These are phyloP conservation scores for Agonopterix subpropinquella DNA, from an alignment of 2,888 invertebrate genomes.

Conservation along the genomic window DNA sequence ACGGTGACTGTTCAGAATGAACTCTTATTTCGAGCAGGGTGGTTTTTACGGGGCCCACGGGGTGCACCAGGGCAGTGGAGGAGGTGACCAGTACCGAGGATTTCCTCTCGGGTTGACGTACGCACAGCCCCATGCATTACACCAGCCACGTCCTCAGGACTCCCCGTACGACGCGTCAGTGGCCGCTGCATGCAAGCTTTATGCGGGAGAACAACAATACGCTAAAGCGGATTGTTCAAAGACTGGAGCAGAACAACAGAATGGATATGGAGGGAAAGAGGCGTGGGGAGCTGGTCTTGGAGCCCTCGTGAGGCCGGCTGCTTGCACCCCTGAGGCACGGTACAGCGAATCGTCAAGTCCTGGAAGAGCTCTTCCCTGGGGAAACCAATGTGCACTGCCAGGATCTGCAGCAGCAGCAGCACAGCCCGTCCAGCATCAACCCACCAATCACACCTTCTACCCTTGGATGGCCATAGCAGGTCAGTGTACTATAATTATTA, in stretches of 20 bases:
- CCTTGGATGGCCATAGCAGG: conserved; percentile 99
- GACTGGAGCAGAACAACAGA: conserved; percentile 77
- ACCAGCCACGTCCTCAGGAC: conserved; percentile 89
- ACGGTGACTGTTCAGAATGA: conserved; percentile 81
- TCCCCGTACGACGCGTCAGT: conserved; percentile 94
- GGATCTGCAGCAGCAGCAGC: conserved; percentile 87
- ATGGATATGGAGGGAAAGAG: conserved; percentile 84
- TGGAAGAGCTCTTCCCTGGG: conserved; percentile 86
- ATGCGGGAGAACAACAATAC: conserved; percentile 81
- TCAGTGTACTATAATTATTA: conserved; percentile 73
- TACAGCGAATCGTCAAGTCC: conserved; percentile 91
- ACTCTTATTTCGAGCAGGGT: conserved; percentile 97
- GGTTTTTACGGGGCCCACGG: conserved; percentile 96
- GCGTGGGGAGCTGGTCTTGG: conserved; percentile 81
- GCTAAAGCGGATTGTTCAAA: conserved; percentile 88
- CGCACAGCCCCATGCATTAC: conserved; percentile 86
- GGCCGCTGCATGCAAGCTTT: conserved; percentile 89
- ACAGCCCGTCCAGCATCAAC: conserved; percentile 92
- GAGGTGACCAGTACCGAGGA: conserved; percentile 89
- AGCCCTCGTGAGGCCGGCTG: conserved; percentile 86
- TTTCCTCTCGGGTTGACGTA: conserved; percentile 93
- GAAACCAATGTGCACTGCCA: conserved; percentile 91
- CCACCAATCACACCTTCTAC: conserved; percentile 95
- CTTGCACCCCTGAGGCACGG: conserved; percentile 92
- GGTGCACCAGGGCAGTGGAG: conserved; percentile 82